Base-by-base conservation (phyloP, 2,797 vertebrate species). In the Chelmon rostratus region DNA sequence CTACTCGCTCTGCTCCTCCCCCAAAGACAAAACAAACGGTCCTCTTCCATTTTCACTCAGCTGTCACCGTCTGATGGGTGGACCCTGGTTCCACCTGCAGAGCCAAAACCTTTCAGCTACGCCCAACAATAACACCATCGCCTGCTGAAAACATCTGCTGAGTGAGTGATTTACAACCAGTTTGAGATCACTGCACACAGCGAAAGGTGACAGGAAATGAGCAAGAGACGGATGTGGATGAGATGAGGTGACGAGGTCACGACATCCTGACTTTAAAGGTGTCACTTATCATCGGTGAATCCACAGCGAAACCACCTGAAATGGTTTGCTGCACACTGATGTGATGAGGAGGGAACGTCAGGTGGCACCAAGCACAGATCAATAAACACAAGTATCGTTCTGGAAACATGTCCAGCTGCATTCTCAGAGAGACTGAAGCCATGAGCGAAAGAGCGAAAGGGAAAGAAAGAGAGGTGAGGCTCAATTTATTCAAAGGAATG, bases 381-480 rank as follows among this genome's bases (percentile, higher is more conserved):
- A 76, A 82, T 74, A 82, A 74, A 61, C 53, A 57, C 5, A 31
- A 5, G 13, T 13, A 67, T 57, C 18, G 3, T 13, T 6, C 23
- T 10, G 42, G 65, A 79, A 89, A 89, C 88, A 65, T 25, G 88
- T 68, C 66, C 13, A 1, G 56, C 90, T n/a, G 68, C 89, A 93
- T 91, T 93, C 81, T 76, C 71, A 18, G 8, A 13, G 38, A 31
- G 33, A 18, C 66, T 2, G 5, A 19, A 46, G 52, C 47, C 35
- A 35, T 1, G 2, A 57, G 15, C 10, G 0, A 46, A 4, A 46
- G 18, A 61, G 49, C 23, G 23, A 78, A 53, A 74, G 21, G 3
- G 38, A 19, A 19, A 50, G 12, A 25, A 25, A 44, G 21, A 19
- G n/a, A n/a, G n/a, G n/a, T n/a, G n/a, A n/a, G n/a, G n/a, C n/a